These are phyloP conservation scores for Progne subis DNA, from an alignment of 2,113 vertebrate species.

Conservation along the genomic window DNA sequence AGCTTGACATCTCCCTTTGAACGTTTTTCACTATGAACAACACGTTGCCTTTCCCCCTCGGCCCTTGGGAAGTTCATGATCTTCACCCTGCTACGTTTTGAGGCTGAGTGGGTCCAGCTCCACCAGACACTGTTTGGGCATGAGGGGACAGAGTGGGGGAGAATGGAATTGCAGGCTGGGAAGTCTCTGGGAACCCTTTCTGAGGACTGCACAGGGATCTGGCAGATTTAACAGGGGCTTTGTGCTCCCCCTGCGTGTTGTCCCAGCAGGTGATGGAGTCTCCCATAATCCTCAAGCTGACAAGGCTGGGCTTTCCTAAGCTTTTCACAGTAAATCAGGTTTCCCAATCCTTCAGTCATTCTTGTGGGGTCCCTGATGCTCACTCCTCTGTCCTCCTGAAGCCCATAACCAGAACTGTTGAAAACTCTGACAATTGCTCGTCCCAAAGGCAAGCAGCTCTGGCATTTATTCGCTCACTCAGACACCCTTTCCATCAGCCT, in stretches of 20 bases:
- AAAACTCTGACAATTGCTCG: background rate
- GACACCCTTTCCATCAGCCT: background rate
- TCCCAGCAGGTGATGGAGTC: background rate
- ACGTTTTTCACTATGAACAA: background rate
- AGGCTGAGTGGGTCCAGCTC: background rate
- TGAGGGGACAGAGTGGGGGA: too few relatives aligned
- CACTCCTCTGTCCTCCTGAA: background rate
- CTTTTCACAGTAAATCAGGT: background rate
- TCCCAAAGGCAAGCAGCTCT: background rate
- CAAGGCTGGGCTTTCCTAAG: background rate
- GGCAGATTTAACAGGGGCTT: background rate
- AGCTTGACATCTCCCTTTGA: background rate
- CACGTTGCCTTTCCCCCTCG: background rate
- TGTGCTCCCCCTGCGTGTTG: rapidly evolving
- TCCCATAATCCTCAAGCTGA: background rate
- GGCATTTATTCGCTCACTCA: background rate
- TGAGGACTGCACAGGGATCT: background rate
- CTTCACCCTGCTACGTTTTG: too few relatives aligned
- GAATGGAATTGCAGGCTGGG: background rate
- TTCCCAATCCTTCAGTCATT: background rate
- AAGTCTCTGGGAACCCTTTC: background rate
- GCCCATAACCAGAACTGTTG: background rate
- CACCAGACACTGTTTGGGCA: background rate
- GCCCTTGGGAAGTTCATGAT: background rate
- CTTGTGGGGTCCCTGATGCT: background rate